phyloP scores from a whole-genome alignment of 1,140 invertebrate species.

The Nautilus pompilius region DNA sequence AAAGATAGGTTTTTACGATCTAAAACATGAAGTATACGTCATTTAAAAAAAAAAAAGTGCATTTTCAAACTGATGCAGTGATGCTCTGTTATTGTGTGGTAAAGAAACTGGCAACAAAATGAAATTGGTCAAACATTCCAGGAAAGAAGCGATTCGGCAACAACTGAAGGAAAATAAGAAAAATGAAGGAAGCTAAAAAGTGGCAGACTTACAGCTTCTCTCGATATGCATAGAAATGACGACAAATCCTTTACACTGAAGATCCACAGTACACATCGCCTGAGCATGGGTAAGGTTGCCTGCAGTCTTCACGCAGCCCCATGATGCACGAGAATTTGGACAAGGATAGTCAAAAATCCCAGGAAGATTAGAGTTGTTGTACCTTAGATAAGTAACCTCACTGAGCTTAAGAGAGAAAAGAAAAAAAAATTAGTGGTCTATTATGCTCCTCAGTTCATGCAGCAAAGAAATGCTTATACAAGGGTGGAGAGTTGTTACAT shows the following conservation, averaged over 20 bases:
- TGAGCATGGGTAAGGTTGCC: slow-evolving; percentile 25
- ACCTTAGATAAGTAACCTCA: slow-evolving; percentile 7
- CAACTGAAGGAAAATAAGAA: neutral
- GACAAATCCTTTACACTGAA: slow-evolving; percentile 26
- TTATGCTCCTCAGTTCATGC: too few species aligned
- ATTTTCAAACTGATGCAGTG: too few species aligned
- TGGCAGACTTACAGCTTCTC: slow-evolving; percentile 22
- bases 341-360: slow-evolving; percentile 36
- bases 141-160: too few species aligned
- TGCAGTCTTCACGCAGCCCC: slow-evolving; percentile 39
- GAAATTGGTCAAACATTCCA: too few species aligned
- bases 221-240: slow-evolving; percentile 30
- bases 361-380: slow-evolving; percentile 29
- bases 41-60: too few species aligned
- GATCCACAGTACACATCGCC: slow-evolving; percentile 19
- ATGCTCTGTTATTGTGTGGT: too few species aligned
- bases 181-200: slow-evolving; percentile 1
- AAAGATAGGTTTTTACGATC: too few species aligned
- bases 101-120: too few species aligned
- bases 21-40: too few species aligned
- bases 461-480: too few species aligned
- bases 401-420: neutral
- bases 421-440: neutral
- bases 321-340: slow-evolving; percentile 28
- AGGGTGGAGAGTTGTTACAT: too few species aligned